Conservation (phyloP, 2,888 invertebrate genomes). For the Tethea ocularis region DNA sequence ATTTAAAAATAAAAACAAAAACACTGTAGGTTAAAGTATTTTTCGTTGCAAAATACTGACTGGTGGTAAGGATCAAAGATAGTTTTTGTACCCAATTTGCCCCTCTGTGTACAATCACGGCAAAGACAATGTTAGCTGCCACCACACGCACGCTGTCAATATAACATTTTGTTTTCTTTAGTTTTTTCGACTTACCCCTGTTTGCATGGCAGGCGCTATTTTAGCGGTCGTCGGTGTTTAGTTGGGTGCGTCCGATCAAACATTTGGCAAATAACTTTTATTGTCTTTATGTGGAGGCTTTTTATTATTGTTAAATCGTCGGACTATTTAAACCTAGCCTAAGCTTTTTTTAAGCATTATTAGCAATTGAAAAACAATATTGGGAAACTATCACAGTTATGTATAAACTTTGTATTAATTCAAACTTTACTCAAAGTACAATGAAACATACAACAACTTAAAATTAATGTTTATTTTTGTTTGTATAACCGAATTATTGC, state of each 20-base stretch:
- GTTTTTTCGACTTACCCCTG: slow-evolving; percentile 52
- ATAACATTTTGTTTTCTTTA: slow-evolving; percentile 43
- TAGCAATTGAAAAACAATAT: not conserved
- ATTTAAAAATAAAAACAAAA: too few relatives aligned
- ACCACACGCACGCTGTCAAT: slow-evolving; percentile 43
- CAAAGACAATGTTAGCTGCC: slow-evolving; percentile 28
- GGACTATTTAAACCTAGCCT: not conserved
- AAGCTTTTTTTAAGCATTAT: not conserved
- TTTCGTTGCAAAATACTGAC: too few relatives aligned
- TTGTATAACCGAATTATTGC: not conserved
- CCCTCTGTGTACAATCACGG: slow-evolving; percentile 26
- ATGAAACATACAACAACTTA: not conserved
- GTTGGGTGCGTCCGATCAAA: slow-evolving; percentile 63
- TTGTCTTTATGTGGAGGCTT: slow-evolving; percentile 21
- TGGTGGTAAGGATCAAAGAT: not conserved
- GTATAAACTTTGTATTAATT: not conserved
- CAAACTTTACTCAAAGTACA: not conserved
- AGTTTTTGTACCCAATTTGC: not conserved
- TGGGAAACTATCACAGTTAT: not conserved
- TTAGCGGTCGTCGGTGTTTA: slow-evolving; percentile 37
- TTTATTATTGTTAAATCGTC: not conserved
- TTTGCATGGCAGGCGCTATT: slow-evolving; percentile 50
- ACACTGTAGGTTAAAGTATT: too few relatives aligned
- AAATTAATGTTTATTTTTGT: not conserved
- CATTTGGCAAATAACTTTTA: slow-evolving; percentile 46